A percentile compares a stretch with the other conserved stretches of the same genome.
phyloP scores from a whole-genome alignment of 23 tunicate genomes.

The Trididemnum clinides region DNA sequence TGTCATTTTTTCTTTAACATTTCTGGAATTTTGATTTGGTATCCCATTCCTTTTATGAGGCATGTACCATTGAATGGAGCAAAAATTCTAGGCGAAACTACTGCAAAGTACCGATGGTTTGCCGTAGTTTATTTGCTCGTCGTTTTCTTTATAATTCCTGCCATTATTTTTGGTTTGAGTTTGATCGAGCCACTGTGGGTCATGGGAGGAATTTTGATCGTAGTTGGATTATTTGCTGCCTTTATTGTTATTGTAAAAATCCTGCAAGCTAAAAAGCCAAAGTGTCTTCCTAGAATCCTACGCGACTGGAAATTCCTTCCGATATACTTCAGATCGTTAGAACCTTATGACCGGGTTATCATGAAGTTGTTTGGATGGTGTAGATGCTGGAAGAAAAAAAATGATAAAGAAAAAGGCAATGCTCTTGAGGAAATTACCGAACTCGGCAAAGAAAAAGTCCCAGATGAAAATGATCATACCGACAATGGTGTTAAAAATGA shows the following conservation, averaged over 20 bases:
- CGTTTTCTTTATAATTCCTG: slow-evolving; percentile 69
- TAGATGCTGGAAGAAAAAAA: slow-evolving; percentile 48
- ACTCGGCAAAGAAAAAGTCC: no score
- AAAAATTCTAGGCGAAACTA: slow-evolving; percentile 60
- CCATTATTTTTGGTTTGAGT: slow-evolving; percentile 52
- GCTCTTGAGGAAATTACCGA: background rate
- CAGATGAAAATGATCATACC: background rate
- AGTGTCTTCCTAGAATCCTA: slow-evolving; percentile 57
- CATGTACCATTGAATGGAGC: slow-evolving; percentile 73
- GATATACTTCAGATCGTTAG: slow-evolving; percentile 59
- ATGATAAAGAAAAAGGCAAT: background rate
- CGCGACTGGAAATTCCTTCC: slow-evolving; percentile 90
- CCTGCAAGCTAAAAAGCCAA: slow-evolving; percentile 63
- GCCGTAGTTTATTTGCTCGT: slow-evolving; percentile 60
- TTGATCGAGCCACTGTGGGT: slow-evolving; percentile 53
- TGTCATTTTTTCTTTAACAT: slow-evolving; percentile 90
- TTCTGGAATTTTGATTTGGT: slow-evolving; percentile 83
- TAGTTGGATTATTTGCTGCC: slow-evolving; percentile 29
- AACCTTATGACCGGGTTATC: slow-evolving; percentile 73
- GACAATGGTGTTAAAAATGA: background rate
- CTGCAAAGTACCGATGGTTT: slow-evolving; percentile 93
- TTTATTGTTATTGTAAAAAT: slow-evolving; percentile 57
- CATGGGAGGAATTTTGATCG: slow-evolving; percentile 42
- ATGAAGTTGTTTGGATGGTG: slow-evolving; percentile 48
- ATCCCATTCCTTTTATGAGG: slow-evolving; percentile 77